phyloP scores from a whole-genome alignment of 2,888 invertebrate species.

The Tinea pellionella region DNA sequence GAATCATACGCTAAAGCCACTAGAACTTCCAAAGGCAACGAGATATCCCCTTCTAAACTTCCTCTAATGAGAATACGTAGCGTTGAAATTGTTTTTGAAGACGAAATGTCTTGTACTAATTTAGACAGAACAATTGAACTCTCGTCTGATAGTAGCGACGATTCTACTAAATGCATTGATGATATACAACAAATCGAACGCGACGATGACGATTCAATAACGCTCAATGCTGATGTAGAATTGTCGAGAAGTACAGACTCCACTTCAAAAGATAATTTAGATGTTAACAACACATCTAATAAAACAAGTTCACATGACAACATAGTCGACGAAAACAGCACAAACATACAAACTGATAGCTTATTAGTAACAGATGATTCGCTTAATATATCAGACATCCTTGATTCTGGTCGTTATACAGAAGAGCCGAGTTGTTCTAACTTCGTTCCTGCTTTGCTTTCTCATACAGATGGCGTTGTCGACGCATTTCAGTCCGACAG shows the following conservation, averaged over 20 bases:
- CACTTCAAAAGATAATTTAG: slow-evolving; percentile 25
- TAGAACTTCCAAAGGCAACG: slow-evolving; percentile 49
- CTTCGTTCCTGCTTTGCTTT: slow-evolving; percentile 46
- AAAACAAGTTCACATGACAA: background rate
- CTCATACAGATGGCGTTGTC: slow-evolving; percentile 44
- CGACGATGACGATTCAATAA: slow-evolving; percentile 33
- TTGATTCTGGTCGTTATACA: slow-evolving; percentile 54
- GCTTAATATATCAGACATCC: slow-evolving; percentile 45
- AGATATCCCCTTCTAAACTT: slow-evolving; percentile 54
- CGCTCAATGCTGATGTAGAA: slow-evolving; percentile 51
- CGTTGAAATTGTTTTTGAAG: slow-evolving; percentile 61
- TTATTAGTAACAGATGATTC: slow-evolving; percentile 31
- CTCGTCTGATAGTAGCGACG: slow-evolving; percentile 49
- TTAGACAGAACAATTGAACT: slow-evolving; percentile 48
- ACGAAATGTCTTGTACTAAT: slow-evolving; percentile 56
- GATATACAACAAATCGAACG: slow-evolving; percentile 37
- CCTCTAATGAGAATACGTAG: slow-evolving; percentile 60
- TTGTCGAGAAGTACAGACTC: slow-evolving; percentile 49
- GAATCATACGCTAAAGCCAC: slow-evolving; percentile 36
- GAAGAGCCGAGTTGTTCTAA: slow-evolving; percentile 52
- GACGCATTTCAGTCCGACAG: slow-evolving; percentile 8
- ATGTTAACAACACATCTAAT: slow-evolving; percentile 8
- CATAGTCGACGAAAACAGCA: slow-evolving; percentile 20
- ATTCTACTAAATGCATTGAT: slow-evolving; percentile 57
- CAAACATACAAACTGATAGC: slow-evolving; percentile 32